phyloP scores from a whole-genome alignment of 2,113 vertebrate species.

The Paralichthys olivaceus region DNA sequence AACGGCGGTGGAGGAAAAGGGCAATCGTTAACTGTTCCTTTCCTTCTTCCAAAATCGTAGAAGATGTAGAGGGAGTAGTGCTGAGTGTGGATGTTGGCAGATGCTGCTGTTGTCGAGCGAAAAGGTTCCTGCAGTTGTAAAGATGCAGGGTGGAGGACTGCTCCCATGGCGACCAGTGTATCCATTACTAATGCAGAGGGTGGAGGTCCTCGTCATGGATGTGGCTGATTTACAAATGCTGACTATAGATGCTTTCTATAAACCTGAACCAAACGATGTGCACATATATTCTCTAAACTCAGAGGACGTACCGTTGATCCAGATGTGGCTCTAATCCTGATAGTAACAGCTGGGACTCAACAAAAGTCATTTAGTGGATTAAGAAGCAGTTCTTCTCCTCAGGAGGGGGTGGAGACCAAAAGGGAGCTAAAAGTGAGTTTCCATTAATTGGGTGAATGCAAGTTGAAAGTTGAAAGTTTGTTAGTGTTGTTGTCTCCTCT shows the following conservation, averaged over 20 bases:
- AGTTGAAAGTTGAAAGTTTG: background rate
- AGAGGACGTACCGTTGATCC: no score
- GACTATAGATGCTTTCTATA: background rate
- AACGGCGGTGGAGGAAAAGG: constrained; percentile 8
- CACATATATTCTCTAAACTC: no score
- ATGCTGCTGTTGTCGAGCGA: background rate
- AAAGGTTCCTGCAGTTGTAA: background rate
- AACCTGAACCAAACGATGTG: background rate
- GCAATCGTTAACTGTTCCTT: background rate
- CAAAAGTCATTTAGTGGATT: no score
- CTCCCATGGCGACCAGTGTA: background rate
- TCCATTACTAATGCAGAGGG: background rate
- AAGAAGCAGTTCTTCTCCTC: no score
- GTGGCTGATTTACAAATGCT: background rate
- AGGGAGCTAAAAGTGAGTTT: no score
- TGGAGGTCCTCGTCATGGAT: no score
- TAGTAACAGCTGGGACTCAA: no score
- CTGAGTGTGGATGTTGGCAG: background rate
- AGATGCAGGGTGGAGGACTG: background rate
- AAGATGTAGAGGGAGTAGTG: background rate
- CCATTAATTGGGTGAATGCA: background rate
- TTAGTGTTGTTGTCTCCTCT: background rate
- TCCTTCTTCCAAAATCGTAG: background rate
- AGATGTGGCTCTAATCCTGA: no score
- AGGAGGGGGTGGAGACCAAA: no score